Base-by-base conservation (phyloP, 1,140 invertebrate species). In the Penaeus vannamei region DNA sequence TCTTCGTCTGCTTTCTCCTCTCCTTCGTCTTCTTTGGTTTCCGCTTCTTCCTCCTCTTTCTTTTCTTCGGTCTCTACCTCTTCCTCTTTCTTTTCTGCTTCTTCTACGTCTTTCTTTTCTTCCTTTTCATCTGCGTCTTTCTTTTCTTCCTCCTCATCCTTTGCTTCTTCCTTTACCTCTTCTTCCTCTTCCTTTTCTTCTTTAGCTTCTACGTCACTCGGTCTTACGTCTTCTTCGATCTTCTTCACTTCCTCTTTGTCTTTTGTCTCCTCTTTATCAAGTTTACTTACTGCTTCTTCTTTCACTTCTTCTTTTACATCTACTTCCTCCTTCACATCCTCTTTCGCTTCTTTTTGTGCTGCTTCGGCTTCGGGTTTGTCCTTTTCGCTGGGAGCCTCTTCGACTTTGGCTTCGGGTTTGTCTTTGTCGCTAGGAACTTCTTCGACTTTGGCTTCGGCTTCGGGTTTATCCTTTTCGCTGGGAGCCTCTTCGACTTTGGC, bases 271-370 rank as follows among this genome's bases (percentile, higher is more conserved):
- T 42, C 36, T 42, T 42, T 42, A 42, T 42, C 36, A 7, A 42
- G 36, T 42, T 42, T 42, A 42, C 36, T 42, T 42, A 22, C 59
- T 53, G 42, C 80, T 82, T 53, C 46, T n/a, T 82, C 80, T 82
- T 53, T 42, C 46, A 46, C 79, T 81, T 46, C 53, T 46, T 81
- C 79, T 81, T 46, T 81, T n/a, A 46, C 79, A 46, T 46, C 53
- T 46, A 46, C 79, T 81, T 46, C 53, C 79, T 81, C 79, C 53
- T 46, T 81, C 79, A 23, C 79, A 46, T 46, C 53, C 32, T 81
- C 79, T 32, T 29, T 83, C 61, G 20, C 32, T 61, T 26, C n/a
- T 60, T 59, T 42, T 42, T 42, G 36, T 42, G 36, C 36, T 42
- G 1, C 36, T 42, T 42, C 4, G 8, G 4, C 36, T 42, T 42